Base-by-base conservation (phyloP, 2,888 invertebrate genomes). In the Sinodicranocentrus sp. region DNA sequence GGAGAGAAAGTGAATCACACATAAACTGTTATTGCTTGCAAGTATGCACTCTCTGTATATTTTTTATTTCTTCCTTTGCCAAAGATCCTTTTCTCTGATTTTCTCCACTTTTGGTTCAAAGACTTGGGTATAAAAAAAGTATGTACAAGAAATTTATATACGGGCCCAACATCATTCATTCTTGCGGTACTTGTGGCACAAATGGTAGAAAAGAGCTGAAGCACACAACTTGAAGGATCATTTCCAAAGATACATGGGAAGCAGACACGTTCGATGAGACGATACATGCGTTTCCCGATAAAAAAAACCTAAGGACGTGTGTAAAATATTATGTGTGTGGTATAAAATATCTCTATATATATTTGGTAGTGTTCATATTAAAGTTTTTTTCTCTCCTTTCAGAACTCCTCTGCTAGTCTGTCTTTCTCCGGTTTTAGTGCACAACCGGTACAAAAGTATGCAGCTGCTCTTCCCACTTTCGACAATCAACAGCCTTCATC, bases 401-500 rank as follows among this genome's bases (percentile, higher is more conserved):
- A n/a, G n/a, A n/a, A n/a, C n/a, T n/a, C n/a, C n/a, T n/a, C n/a
- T n/a, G n/a, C n/a, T n/a, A n/a, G n/a, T n/a, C n/a, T n/a, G n/a
- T n/a, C n/a, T n/a, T n/a, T n/a, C n/a, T n/a, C n/a, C n/a, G n/a
- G n/a, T n/a, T n/a, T n/a, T n/a, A n/a, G n/a, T n/a, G n/a, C n/a
- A n/a, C n/a, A 57, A 2, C 19, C 25, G 10, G 15, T 63, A 25
- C 26, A 63, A 21, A 57, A 63, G 28, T 28, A 6, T 26, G 33
- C 63, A 26, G 63, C 63, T 63, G 63, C 63, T 63, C 63, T 15
- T 17, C 63, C 21, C 13, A 48, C 17, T 44, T 28, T 15, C 43
- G 19, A 65, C 72, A 72, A 80, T 80, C 80, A 80, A 80, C 80
- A 80, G 72, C 80, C 80, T 80, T 80, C 72, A 80, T 80, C 80